Percentiles rank a stretch among this genome's conserved stretches.
Conservation (phyloP, 2,797 vertebrate genomes). For the Hipposideros larvatus region DNA sequence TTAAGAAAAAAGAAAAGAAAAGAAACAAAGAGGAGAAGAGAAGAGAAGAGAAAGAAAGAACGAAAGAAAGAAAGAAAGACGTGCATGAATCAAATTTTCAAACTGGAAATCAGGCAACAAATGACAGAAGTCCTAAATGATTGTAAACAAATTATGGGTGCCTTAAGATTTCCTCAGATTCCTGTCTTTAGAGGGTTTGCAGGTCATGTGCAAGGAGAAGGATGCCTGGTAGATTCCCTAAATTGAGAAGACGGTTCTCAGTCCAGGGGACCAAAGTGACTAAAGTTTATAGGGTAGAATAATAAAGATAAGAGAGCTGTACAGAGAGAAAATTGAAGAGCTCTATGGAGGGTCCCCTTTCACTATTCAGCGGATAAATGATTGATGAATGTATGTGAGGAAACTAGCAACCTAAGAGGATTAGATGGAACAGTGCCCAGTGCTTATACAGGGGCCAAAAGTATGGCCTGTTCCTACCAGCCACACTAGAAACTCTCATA, state of each 20-base stretch:
- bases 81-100: not conserved
- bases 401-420: not conserved
- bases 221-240: not conserved
- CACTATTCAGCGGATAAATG: not conserved
- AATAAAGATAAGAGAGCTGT: not conserved
- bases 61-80: not conserved
- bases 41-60: too few species aligned
- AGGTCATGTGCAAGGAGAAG: not conserved
- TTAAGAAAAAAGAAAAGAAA: not conserved
- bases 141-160: not conserved
- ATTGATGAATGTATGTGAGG: not conserved
- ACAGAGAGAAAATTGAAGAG: not conserved
- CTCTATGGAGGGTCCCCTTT: not conserved
- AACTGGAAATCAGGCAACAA: not conserved
- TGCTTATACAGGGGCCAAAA: not conserved
- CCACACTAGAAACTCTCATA: not conserved
- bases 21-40: too few species aligned
- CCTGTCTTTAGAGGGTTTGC: not conserved
- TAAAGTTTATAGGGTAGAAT: not conserved
- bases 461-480: not conserved
- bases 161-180: not conserved
- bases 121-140: slow-evolving; percentile 4
- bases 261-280: not conserved
- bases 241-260: not conserved
- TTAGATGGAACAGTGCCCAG: not conserved